Percentiles rank a stretch among this genome's conserved stretches.
Conservation (phyloP, 2,113 vertebrate species). For the Poeciliopsis occidentalis region DNA sequence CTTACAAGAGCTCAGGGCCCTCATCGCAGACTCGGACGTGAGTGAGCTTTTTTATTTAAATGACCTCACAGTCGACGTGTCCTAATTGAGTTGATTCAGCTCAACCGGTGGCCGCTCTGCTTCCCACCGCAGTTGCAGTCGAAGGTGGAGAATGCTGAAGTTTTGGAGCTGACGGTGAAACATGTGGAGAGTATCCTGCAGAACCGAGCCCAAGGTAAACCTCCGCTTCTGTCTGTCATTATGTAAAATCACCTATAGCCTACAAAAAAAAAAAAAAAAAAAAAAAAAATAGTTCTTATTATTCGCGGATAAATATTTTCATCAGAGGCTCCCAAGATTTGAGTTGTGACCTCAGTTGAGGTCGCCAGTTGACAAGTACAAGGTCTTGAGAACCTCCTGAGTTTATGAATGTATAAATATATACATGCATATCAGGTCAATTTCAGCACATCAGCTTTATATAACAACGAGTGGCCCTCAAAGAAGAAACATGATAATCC, state of each 20-base stretch:
- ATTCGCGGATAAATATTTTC: constrained; percentile 27
- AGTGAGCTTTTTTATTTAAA: constrained; percentile 30
- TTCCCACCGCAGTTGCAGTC: constrained; percentile 79
- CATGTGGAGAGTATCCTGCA: constrained; percentile 85
- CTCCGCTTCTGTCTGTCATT: too few relatives aligned
- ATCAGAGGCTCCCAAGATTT: too few relatives aligned
- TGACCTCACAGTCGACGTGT: neutral
- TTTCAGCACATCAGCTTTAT: neutral
- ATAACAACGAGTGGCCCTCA: neutral
- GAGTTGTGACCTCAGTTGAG: too few relatives aligned
- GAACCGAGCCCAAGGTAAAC: constrained; percentile 82
- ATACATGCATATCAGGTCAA: neutral
- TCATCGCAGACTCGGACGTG: constrained; percentile 87
- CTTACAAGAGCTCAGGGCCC: constrained; percentile 86
- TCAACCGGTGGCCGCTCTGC: neutral
- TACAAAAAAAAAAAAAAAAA: too few relatives aligned
- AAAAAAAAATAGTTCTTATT: constrained; percentile 1
- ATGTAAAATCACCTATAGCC: neutral
- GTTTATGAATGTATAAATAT: neutral
- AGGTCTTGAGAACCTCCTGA: too few relatives aligned
- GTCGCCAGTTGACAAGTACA: too few relatives aligned
- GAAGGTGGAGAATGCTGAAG: constrained; percentile 94
- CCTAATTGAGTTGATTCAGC: neutral
- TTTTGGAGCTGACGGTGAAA: constrained; percentile 91
- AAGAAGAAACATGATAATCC: too few relatives aligned